phyloP scores from a whole-genome alignment of 2,888 invertebrate species.

The Ceriagrion tenellum region DNA sequence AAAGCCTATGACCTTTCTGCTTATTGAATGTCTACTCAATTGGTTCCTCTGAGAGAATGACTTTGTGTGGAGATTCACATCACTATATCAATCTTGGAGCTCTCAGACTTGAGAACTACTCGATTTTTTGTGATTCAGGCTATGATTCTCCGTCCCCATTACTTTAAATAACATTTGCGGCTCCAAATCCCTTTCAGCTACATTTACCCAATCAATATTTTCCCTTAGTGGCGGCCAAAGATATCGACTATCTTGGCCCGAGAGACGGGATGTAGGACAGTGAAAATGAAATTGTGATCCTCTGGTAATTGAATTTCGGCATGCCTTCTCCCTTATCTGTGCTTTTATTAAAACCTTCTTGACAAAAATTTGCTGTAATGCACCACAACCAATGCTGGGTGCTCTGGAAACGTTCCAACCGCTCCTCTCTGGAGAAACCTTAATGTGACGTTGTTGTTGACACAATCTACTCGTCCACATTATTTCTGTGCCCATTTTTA shows the following conservation, averaged over 20 bases:
- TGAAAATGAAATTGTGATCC: not conserved
- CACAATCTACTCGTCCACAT: not conserved
- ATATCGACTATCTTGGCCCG: not conserved
- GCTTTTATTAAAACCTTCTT: not conserved
- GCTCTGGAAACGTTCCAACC: not conserved
- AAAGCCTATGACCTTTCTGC: too few relatives aligned
- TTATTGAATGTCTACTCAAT: too few relatives aligned
- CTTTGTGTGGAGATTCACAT: too few relatives aligned
- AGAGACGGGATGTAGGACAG: not conserved
- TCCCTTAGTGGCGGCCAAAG: not conserved
- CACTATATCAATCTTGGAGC: too few relatives aligned
- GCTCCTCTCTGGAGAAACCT: not conserved
- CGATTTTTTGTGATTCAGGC: too few relatives aligned
- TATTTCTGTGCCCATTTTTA: not conserved
- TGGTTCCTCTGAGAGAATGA: too few relatives aligned
- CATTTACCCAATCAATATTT: not conserved
- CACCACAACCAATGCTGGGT: not conserved
- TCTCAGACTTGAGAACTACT: too few relatives aligned
- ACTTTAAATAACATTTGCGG: too few relatives aligned
- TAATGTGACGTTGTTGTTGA: conserved; percentile 23
- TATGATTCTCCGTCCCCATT: too few relatives aligned
- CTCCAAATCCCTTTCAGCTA: not conserved
- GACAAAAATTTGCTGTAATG: not conserved
- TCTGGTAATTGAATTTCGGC: not conserved
- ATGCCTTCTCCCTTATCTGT: not conserved